These are phyloP conservation scores for Campoletis sonorensis DNA, from an alignment of 1,140 invertebrate species.

Conservation along the genomic window DNA sequence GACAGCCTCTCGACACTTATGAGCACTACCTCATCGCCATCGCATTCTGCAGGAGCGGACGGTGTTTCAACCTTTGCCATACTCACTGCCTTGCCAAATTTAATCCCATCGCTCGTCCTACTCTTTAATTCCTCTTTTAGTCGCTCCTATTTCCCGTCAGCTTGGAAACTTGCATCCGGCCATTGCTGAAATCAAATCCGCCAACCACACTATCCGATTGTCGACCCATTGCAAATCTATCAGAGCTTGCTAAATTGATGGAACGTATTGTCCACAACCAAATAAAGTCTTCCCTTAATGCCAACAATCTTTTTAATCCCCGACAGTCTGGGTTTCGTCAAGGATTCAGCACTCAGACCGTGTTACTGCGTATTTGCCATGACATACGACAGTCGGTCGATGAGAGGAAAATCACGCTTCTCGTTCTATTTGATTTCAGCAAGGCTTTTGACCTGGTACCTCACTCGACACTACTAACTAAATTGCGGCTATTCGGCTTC, in stretches of 20 bases:
- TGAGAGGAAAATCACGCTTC: no score
- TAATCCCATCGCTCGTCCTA: not conserved
- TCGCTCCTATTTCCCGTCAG: not conserved
- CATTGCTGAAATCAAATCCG: not conserved
- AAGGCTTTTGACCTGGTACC: no score
- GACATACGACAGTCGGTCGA: no score
- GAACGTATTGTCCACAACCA: not conserved
- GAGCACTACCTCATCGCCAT: not conserved
- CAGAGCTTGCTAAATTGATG: not conserved
- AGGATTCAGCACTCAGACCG: no score
- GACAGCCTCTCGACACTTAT: not conserved
- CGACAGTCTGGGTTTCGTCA: conserved; percentile 50
- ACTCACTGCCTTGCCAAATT: not conserved
- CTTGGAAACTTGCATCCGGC: not conserved
- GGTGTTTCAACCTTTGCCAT: not conserved
- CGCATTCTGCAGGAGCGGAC: not conserved
- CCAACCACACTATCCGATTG: not conserved
- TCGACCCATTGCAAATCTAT: not conserved
- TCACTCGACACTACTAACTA: no score
- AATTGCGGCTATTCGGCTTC: no score
- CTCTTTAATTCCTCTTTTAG: not conserved
- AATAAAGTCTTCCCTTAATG: not conserved
- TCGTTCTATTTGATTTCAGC: no score
- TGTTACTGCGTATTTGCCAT: no score
- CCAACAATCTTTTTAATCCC: not conserved